Conservation (phyloP, 1,140 invertebrate genomes). For the Microvelia longipes region DNA sequence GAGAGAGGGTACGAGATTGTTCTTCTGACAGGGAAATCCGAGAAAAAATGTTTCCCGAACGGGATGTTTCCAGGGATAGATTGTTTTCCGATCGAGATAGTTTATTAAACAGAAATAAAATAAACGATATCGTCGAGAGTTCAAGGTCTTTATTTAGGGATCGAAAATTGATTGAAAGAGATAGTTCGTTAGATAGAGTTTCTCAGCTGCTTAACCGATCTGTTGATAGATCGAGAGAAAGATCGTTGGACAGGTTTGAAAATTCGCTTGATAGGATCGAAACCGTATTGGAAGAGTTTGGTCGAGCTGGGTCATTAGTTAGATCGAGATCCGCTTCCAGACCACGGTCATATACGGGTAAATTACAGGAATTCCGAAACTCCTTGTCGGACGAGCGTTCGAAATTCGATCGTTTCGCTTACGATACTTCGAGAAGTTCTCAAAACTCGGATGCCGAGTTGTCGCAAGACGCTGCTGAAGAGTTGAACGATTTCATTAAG, state of each 20-base stretch:
- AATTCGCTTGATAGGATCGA: not conserved
- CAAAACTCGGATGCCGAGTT: not conserved
- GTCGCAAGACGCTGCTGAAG: not conserved
- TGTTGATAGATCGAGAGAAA: not conserved
- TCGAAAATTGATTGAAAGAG: no score
- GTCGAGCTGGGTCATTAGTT: not conserved
- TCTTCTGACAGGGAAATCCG: not conserved
- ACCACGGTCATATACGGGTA: not conserved
- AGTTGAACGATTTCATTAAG: not conserved
- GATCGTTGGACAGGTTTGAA: not conserved
- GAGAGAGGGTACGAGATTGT: not conserved
- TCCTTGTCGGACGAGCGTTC: not conserved
- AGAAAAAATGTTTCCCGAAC: no score
- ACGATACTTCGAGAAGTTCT: not conserved
- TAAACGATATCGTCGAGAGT: not conserved
- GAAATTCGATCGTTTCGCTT: not conserved
- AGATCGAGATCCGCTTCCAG: not conserved
- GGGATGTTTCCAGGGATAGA: not conserved
- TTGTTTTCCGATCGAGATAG: no score
- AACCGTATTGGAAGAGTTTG: not conserved
- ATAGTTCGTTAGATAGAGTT: not conserved
- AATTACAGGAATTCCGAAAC: not conserved
- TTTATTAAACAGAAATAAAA: no score
- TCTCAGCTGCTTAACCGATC: not conserved
- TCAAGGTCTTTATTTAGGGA: not conserved